phyloP scores from a whole-genome alignment of 2,113 vertebrate genomes.

The Sapayoa aenigma region DNA sequence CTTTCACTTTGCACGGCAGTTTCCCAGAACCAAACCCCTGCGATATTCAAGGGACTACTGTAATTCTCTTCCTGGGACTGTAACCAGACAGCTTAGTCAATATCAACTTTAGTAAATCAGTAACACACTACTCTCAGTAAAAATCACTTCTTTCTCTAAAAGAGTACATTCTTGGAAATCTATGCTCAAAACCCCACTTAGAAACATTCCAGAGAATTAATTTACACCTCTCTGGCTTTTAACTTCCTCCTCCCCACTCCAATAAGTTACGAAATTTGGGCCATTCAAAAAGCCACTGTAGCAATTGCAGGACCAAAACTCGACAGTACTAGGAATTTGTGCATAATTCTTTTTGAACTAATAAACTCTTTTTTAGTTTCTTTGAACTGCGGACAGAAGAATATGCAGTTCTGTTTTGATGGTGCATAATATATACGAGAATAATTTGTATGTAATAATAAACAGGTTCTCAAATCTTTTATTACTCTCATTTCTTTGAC shows the following conservation, averaged over 20 bases:
- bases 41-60: too few relatives aligned
- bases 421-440: background rate
- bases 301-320: background rate
- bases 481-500: background rate
- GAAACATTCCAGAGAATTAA: constrained; percentile 13
- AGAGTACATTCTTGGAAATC: constrained; percentile 19
- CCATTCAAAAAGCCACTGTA: background rate
- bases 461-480: background rate
- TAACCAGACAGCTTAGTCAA: constrained; percentile 32
- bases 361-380: background rate
- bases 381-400: background rate
- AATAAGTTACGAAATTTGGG: background rate
- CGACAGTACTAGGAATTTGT: background rate
- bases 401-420: background rate
- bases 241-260: background rate
- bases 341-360: background rate
- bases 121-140: constrained; percentile 6
- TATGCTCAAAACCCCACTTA: background rate
- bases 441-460: background rate
- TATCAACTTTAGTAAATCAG: constrained; percentile 38
- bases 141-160: constrained; percentile 29
- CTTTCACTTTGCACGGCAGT: too few relatives aligned
- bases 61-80: constrained; percentile 15
- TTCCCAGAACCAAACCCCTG: too few relatives aligned
- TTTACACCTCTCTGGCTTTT: background rate